Percentiles rank a stretch among this genome's conserved stretches.
Evolutionary conservation across 2,888 invertebrate genomes (phyloP).

Genomic region (Gasteruption jaculator): DNA sequence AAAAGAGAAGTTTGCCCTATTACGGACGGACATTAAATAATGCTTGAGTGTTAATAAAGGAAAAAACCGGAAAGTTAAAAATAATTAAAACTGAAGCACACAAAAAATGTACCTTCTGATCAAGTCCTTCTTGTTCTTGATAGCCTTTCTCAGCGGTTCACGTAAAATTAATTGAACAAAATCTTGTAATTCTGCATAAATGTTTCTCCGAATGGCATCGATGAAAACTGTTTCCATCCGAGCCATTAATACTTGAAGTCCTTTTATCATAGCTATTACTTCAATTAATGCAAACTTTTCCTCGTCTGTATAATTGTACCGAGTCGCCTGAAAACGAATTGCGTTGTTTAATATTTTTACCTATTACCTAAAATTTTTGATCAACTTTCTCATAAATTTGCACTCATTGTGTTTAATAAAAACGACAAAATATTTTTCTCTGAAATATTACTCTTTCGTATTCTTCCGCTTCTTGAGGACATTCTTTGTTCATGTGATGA

Average conservation of each 20-base stretch:
- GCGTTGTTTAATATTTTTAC: slow-evolving; percentile 3
- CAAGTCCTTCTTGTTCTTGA: slow-evolving; percentile 96
- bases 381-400: no score
- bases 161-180: slow-evolving; percentile 87
- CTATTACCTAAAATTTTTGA: slow-evolving; percentile 4
- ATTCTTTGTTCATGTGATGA: slow-evolving; percentile 90
- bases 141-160: slow-evolving; percentile 91
- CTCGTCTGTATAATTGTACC: slow-evolving; percentile 95
- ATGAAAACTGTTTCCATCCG: slow-evolving; percentile 96
- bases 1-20: not conserved
- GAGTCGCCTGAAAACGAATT: slow-evolving; percentile 66
- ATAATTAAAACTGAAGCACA: not conserved
- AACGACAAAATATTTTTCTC: slow-evolving; percentile 13
- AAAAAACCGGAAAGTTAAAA: no score
- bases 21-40: not conserved
- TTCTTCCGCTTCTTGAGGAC: slow-evolving; percentile 95
- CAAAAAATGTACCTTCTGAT: slow-evolving; percentile 69
- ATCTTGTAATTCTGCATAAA: slow-evolving; percentile 95
- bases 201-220: slow-evolving; percentile 83
- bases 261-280: slow-evolving; percentile 99
- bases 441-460: slow-evolving; percentile 90
- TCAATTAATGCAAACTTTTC: slow-evolving; percentile 98
- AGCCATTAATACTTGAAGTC: slow-evolving; percentile 93
- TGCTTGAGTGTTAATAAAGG: no score
- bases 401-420: slow-evolving; percentile 3